Base-by-base conservation (phyloP, 2,797 vertebrate genomes). In the Enteromius viviparus region DNA sequence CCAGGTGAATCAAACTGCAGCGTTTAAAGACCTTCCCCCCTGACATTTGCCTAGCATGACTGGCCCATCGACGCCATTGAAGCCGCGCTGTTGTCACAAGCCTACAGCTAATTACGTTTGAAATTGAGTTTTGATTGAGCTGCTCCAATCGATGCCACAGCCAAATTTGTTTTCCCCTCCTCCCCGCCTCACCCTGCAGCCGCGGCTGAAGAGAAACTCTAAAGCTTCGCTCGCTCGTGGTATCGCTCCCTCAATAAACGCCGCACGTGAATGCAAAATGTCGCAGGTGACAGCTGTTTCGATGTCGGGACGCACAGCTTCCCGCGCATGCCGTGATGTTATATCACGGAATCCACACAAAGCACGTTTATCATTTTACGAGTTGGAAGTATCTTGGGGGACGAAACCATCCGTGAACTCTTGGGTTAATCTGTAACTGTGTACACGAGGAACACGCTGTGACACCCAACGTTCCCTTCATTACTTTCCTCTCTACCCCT, bases 71-170 rank as follows among this genome's bases (percentile, higher is more conserved):
- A 80, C 76, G 71, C 81, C 64, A 77, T 84, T 80, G 64, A 94
- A 96, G 95, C 97, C 95, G 95, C 95, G 96, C 95, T 94, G 95
- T 96, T 93, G 95, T 95, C 91, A 92, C 89, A 95, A 94, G 96
- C 96, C 95, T 97, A 96, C 96, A 97, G 97, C 97, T 98, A 98
- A 99, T 98, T 98, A 98, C 96, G 98, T 99, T 97, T 97, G 96
- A 98, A 98, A 98, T 98, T 96, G 97, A 96, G 96, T 98, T 99
- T 98, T 98, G 97, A 99, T 98, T 97, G 97, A 98, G 97, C 94
- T 96, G 94, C 97, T 96, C 96, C 96, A 98, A 98, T 98, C 95
- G 97, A 97, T 97, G 96, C 96, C 93, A 95, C 96, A 95, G 96
- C 97, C 95, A 97, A 96, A 97, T 97, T 97, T 97, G 97, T 96